Evolutionary conservation across 2,888 invertebrate genomes (phyloP).

Genomic region (Dexiosoma caninum): DNA sequence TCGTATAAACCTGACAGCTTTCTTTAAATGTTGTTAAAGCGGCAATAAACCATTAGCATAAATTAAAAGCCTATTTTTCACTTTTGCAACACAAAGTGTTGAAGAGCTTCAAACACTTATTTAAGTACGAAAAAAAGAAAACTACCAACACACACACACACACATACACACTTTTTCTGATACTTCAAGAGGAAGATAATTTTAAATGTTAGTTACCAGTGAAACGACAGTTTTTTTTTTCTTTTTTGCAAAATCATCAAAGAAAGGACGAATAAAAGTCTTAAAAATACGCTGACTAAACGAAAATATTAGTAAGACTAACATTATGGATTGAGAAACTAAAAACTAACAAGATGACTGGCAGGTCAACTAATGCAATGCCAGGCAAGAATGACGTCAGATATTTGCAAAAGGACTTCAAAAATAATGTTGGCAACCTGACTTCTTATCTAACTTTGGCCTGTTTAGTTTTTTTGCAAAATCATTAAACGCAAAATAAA

Average conservation of each 20-base stretch:
- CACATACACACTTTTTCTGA: background rate
- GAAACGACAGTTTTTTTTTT: background rate
- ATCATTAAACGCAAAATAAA: too few relatives aligned
- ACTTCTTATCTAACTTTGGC: too few relatives aligned
- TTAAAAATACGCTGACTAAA: conserved; percentile 25
- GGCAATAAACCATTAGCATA: conserved; percentile 48
- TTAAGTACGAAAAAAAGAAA: background rate
- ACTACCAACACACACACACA: too few relatives aligned
- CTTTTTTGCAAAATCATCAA: conserved; percentile 20
- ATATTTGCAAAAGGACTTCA: too few relatives aligned
- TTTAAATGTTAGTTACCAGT: conserved; percentile 11
- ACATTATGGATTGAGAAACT: background rate
- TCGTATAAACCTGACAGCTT: conserved; percentile 8
- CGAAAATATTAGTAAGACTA: background rate
- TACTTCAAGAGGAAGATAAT: conserved; percentile 18
- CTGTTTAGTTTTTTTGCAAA: too few relatives aligned
- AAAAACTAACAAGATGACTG: conserved; percentile 1
- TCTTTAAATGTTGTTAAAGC: conserved; percentile 26
- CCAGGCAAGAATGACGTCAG: background rate
- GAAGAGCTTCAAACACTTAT: conserved; percentile 8
- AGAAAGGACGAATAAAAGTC: background rate
- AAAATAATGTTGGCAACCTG: too few relatives aligned
- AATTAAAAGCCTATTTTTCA: conserved; percentile 23
- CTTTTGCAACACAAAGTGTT: conserved; percentile 40
- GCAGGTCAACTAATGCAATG: background rate